A percentile compares a stretch with the other conserved stretches of the same genome.
Evolutionary conservation across 2,113 vertebrate species (phyloP).

Genomic region (Eolophus roseicapilla): DNA sequence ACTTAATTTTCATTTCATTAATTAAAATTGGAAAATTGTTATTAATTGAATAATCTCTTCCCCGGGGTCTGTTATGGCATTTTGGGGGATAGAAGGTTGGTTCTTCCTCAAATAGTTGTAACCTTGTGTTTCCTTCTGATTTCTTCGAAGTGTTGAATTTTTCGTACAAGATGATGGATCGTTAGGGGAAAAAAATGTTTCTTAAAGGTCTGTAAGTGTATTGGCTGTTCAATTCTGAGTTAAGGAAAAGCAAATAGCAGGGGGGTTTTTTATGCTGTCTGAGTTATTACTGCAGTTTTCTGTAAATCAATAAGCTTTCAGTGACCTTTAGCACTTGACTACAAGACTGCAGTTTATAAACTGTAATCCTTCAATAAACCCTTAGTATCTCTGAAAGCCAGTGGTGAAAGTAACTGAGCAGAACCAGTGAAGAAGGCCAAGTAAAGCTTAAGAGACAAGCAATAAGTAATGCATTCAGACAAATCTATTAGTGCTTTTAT

Average conservation of each 20-base stretch:
- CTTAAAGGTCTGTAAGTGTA: background rate
- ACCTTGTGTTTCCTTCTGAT: background rate
- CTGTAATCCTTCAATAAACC: background rate
- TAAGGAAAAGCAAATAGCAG: background rate
- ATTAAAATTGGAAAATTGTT: background rate
- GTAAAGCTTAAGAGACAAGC: conserved; percentile 6
- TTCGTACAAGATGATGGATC: background rate
- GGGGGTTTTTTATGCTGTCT: background rate
- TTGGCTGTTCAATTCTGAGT: background rate
- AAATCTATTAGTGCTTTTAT: conserved; percentile 56
- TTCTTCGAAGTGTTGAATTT: background rate
- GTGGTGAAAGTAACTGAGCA: background rate
- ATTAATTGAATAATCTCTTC: background rate
- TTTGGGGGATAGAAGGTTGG: background rate
- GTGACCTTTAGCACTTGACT: conserved; percentile 3
- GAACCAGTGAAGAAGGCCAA: background rate
- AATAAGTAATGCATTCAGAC: conserved; percentile 41
- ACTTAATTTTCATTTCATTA: background rate
- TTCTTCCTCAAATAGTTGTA: background rate
- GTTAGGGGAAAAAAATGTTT: background rate
- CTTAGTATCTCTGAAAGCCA: background rate
- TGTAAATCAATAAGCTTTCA: conserved; percentile 19
- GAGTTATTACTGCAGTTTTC: background rate
- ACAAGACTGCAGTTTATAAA: background rate
- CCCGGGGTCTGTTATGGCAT: background rate